Evolutionary conservation across 2,113 vertebrate genomes (phyloP), one percentile per base, ranked within the genome.

Genomic region (Danionella cerebrum): DNA sequence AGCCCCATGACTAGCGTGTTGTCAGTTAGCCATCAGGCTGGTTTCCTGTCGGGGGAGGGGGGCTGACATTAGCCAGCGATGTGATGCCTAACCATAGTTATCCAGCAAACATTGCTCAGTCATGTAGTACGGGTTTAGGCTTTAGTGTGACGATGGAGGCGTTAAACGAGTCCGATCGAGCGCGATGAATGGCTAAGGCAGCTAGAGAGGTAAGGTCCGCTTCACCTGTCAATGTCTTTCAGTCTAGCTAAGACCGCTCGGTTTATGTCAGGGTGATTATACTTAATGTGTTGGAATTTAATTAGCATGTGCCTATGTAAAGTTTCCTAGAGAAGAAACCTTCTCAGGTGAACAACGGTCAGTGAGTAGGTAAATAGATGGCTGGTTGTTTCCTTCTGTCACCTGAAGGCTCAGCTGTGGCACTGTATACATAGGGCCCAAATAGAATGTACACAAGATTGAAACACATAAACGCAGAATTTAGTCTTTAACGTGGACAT

Each of bases 11-110:
- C 59, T 64, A 64, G 59, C 42, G 29, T 64, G 59, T 64, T 64
- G 59, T 64, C 59, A 64, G 59, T 64, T 64, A 64, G 59, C 59
- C 59, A 64, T 64, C 59, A 64, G 59, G 59, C 59, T 64, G 59
- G 59, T 64, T 64, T 64, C 59, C 59, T 64, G 59, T 64, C 59
- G 59, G 59, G 59, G 59, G 59, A 64, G 13, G 59, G 57, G 59
- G 59, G 29, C 59, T 64, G 59, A 64, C 59, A 64, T 64, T 64
- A 64, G 44, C 59, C 44, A 48, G 44, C 29, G 41, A 64, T 64
- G 44, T 48, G 59, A 64, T 64, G 59, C 59, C 13, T 64, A 64
- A 64, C 42, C 59, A 64, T 64, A 64, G 59, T 64, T 64, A 48
- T 64, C 31, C 59, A 24, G 59, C 59, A 64, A 64, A 64, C 59